Evolutionary conservation across 2,888 invertebrate species (phyloP), one percentile per base, ranked within the genome.

Genomic region (Drosophila leonis): DNA sequence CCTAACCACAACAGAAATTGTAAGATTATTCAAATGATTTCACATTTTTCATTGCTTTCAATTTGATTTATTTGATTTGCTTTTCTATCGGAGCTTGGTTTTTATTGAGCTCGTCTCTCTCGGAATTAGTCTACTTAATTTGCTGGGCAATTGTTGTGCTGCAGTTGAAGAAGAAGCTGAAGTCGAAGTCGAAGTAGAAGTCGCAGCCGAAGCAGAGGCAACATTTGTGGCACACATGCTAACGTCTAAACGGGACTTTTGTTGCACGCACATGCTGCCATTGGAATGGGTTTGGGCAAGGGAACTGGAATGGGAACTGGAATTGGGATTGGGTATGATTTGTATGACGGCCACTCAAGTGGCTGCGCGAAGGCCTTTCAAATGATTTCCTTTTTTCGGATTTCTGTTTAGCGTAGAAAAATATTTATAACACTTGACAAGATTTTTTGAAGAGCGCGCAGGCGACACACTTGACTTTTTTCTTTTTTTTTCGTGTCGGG

Each of bases 381-480:
- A 81, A 83, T 75, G 72, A 75, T 84, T 80, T 80, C 64, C 74
- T 67, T 65, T 67, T 64, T 59, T 42, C 2, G 3, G 31, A 13
- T 54, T 54, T 39, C 20, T n/a, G 54, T 7, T 54, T 54, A 65
- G 78, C 75, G 83, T 81, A 77, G 80, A 77, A 80, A 80, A 89
- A 87, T 82, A 84, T 89, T 87, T 89, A 82, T 89, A 89, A 73
- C 85, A 89, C 85, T 85, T 89, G 90, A 88, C 85, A 80, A 82
- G 85, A 85, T 89, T 84, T 65, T 70, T 63, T 70, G 65, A 70
- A 82, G 79, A 72, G 72, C 55, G 68, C 57, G 67, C 63, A 52
- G 69, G 77, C 63, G 82, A 76, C 82, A 72, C 69, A 72, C 75
- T 72, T 78, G 65, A 78, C 78, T 71, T 67, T 78, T 63, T 52